Percentiles rank a stretch among this genome's conserved stretches.
phyloP scores from a whole-genome alignment of 2,113 vertebrate species.

The Todiramphus chloris region DNA sequence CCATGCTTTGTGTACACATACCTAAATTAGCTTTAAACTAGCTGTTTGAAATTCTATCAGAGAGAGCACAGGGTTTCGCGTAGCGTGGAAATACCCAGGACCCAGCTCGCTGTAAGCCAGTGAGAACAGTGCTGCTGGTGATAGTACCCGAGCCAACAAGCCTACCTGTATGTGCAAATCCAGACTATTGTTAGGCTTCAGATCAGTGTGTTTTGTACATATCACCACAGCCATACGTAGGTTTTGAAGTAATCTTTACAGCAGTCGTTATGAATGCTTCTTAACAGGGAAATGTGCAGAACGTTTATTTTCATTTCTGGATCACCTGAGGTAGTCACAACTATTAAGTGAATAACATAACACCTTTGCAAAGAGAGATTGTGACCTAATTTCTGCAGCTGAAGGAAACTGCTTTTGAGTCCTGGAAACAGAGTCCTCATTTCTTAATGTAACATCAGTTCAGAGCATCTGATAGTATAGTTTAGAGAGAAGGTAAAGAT shows the following conservation, averaged over 20 bases:
- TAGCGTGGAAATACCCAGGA: neutral
- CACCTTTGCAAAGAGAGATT: neutral
- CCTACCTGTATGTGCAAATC: neutral
- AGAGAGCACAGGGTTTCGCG: neutral
- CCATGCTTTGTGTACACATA: neutral
- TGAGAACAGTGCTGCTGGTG: neutral
- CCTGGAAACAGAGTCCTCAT: neutral
- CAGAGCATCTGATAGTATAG: neutral
- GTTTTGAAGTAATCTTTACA: neutral
- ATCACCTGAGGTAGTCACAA: neutral
- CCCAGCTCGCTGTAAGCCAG: neutral
- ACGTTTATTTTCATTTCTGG: neutral
- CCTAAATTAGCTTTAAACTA: neutral
- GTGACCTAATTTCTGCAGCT: neutral
- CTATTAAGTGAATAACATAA: neutral
- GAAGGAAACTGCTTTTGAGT: neutral
- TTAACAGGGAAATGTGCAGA: neutral
- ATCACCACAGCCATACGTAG: neutral
- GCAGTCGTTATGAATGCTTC: neutral
- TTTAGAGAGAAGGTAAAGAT: neutral
- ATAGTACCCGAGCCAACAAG: neutral
- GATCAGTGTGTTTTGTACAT: neutral
- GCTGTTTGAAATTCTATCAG: neutral
- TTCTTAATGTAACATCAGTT: neutral
- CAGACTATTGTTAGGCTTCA: neutral